Conservation (phyloP, 2,113 vertebrate genomes). For the Bothrops jararaca region DNA sequence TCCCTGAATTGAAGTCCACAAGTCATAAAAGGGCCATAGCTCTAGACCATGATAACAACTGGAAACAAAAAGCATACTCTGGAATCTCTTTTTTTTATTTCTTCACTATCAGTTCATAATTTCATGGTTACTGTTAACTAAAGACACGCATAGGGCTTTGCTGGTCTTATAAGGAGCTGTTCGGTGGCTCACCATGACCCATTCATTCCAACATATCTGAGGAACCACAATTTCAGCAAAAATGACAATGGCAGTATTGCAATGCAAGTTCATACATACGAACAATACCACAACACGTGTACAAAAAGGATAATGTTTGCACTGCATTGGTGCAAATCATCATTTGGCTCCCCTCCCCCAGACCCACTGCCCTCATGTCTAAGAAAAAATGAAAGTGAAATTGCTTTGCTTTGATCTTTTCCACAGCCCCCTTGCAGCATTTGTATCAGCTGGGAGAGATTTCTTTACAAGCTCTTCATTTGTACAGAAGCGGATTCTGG, state of each 20-base stretch:
- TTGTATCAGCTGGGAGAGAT: background rate
- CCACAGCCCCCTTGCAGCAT: background rate
- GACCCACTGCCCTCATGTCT: background rate
- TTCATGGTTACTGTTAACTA: background rate
- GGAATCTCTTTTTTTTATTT: background rate
- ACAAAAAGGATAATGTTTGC: background rate
- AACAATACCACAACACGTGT: background rate
- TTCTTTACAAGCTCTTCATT: background rate
- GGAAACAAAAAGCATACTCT: background rate
- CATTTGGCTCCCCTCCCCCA: background rate
- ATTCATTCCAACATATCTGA: background rate
- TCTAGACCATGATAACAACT: background rate
- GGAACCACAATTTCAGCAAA: background rate
- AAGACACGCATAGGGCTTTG: background rate
- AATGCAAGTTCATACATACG: background rate
- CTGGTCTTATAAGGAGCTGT: background rate
- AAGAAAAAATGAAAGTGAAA: background rate
- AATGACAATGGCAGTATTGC: background rate
- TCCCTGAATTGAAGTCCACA: background rate
- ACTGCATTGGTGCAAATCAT: background rate
- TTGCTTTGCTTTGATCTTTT: background rate
- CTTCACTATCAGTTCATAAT: background rate
- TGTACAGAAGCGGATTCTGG: background rate
- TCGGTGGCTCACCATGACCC: background rate
- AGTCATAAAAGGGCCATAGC: background rate